Conservation (phyloP, 2,888 invertebrate species). For the Sesamia inferens region DNA sequence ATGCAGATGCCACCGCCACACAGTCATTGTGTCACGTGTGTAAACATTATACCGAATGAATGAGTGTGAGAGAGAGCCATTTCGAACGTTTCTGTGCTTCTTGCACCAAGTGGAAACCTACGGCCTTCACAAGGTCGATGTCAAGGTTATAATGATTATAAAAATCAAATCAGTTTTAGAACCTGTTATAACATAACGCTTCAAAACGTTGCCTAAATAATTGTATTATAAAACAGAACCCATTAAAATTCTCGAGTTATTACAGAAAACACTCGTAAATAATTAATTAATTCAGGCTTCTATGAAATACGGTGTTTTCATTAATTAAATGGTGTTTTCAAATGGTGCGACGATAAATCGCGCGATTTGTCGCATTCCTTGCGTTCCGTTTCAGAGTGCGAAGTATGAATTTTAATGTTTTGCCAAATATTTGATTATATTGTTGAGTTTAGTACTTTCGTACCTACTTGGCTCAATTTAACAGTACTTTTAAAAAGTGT, state of each 20-base stretch:
- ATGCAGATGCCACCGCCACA: background rate
- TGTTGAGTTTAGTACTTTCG: constrained; percentile 6
- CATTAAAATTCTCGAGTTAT: constrained; percentile 27
- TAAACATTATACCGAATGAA: background rate
- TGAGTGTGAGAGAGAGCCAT: background rate
- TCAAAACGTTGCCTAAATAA: constrained; percentile 21
- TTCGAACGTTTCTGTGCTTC: background rate
- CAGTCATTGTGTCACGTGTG: background rate
- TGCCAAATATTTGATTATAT: constrained; percentile 25
- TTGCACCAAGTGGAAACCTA: background rate
- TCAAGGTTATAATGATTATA: background rate
- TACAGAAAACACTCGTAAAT: constrained; percentile 33
- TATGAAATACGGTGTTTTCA: constrained; percentile 43
- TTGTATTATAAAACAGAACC: constrained; percentile 14
- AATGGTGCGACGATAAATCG: constrained; percentile 46
- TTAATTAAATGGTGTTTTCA: constrained; percentile 43
- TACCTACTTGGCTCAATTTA: background rate
- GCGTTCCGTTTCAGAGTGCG: constrained; percentile 38
- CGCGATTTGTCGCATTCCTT: constrained; percentile 44
- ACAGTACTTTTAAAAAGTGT: background rate
- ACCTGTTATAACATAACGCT: background rate
- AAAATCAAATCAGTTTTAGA: constrained; percentile 3
- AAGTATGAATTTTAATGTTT: constrained; percentile 46
- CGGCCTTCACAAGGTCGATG: background rate
- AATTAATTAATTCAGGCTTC: constrained; percentile 38